Base-by-base conservation (phyloP, 2,888 invertebrate genomes). In the Drosophila nigritarsus region DNA sequence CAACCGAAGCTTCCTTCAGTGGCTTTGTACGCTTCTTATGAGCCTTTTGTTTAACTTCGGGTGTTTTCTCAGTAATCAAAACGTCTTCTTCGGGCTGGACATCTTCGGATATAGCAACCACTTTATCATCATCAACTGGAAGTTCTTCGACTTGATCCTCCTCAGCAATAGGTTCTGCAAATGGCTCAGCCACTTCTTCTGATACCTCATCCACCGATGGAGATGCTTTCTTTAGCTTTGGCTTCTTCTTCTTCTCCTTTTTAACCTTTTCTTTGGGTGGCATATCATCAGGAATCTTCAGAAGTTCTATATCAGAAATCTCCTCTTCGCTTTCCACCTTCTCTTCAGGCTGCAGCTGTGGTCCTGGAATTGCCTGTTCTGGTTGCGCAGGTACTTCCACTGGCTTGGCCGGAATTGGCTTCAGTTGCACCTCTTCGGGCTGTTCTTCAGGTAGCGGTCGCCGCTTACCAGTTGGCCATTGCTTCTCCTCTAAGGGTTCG, bases 381-480 rank as follows among this genome's bases (percentile, higher is more conserved):
- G 91, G 84, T 32, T 81, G 80, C 20, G 76, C 45, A n/a, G 89
- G 89, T 3, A 92, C 80, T 56, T 92, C 91, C 18, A 85, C 84
- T 18, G 91, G 89, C 20, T 91, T 91, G 3, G 75, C 72, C 49
- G 93, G 93, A 77, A 93, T 92, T 11, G 93, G 93, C 63, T 93
- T 93, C 1, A 93, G 82, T 15, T 83, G 78, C 0, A 93, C 92
- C 34, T 94, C 93, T 64, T 93, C 93, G 18, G 93, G 94, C 53
- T 92, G 90, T 71, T 94, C 93, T 76, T 93, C 93, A 49, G 93
- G 93, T 71, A 94, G 92, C 3, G 93, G 93, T 53, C 91, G 92
- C 36, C 90, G 89, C 73, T 92, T 94, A 20, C 93, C 93, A 48
- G 89, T 92, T 1, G 93, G 92, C 92, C 91, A 91, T 68, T 91